Evolutionary conservation across 2,888 invertebrate species (phyloP), one percentile per base, ranked within the genome.

Genomic region (Leptinotarsa juncta): DNA sequence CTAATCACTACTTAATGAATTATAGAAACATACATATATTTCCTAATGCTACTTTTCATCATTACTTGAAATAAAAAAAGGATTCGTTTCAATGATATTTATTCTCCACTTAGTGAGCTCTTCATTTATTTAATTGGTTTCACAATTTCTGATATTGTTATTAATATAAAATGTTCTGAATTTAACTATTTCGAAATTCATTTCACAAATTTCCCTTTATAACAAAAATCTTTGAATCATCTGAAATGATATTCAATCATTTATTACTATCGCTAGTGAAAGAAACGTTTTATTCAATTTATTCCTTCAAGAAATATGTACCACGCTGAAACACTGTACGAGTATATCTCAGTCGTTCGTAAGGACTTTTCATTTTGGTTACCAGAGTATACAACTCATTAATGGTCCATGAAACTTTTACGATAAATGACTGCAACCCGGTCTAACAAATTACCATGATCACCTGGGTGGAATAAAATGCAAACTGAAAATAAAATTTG

Each of bases 401-500:
- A 70, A 75, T 70, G 72, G 67, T 14, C 70, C 55, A 70, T 72
- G 67, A 75, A 72, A 72, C 70, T 69, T 69, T 65, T 66, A 68
- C 62, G 65, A 67, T 65, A 67, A 74, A 74, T 65, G 74, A 74
- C 68, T 71, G 57, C 57, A 68, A 65, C 71, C 70, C 42, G 74
- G 49, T 68, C 49, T 69, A 73, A 74, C 74, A 71, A 74, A 74
- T 71, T 74, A 67, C 68, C 67, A 53, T 74, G 74, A 71, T 71
- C 68, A 74, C 74, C 74, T 74, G 71, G 68, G 62, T 71, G 71
- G 71, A 74, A 74, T 74, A 65, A 65, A 71, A 70, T 65, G 42
- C 55, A 57, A 32, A 57, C 69, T 48, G 42, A 57, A 69, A 69
- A 69, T 69, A 69, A 69, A 69, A 48, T 69, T 69, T 48, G 55